phyloP scores from a whole-genome alignment of 2,797 vertebrate genomes.

The Holocentrus rufus region DNA sequence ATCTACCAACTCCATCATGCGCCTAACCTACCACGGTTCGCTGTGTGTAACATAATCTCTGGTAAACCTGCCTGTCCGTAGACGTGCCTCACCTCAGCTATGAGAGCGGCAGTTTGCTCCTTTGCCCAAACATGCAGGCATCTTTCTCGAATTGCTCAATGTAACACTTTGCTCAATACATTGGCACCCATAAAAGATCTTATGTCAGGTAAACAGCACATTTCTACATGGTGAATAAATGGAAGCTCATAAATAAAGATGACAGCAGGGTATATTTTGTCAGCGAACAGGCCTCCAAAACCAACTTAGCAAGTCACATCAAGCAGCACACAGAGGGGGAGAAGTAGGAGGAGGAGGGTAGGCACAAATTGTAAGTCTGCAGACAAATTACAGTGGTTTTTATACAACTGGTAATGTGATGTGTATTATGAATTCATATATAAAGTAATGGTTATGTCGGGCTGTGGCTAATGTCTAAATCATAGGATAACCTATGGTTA shows the following conservation, averaged over 20 bases:
- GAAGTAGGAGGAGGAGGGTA: constrained; percentile 18
- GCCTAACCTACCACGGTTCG: constrained; percentile 21
- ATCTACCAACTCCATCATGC: constrained; percentile 33
- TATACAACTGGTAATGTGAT: constrained; percentile 61
- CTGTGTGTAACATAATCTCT: constrained; percentile 12
- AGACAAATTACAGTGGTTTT: constrained; percentile 70
- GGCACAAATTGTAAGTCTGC: constrained; percentile 50
- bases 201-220: constrained; percentile 34
- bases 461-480: constrained; percentile 67
- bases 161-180: constrained; percentile 28
- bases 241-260: constrained; percentile 41
- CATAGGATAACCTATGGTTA: constrained; percentile 65
- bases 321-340: constrained; percentile 21
- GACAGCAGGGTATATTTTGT: constrained; percentile 38
- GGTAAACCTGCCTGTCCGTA: constrained; percentile 35
- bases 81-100: constrained; percentile 1
- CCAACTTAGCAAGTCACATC: constrained; percentile 46
- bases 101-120: not conserved
- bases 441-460: constrained; percentile 64
- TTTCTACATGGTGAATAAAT: constrained; percentile 39
- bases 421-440: constrained; percentile 60
- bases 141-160: constrained; percentile 22
- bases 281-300: constrained; percentile 33
- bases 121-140: constrained; percentile 25
- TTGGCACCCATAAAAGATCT: constrained; percentile 19